These are phyloP conservation scores for Sminthurides bifidus DNA, from an alignment of 1,140 invertebrate genomes.

Conservation along the genomic window DNA sequence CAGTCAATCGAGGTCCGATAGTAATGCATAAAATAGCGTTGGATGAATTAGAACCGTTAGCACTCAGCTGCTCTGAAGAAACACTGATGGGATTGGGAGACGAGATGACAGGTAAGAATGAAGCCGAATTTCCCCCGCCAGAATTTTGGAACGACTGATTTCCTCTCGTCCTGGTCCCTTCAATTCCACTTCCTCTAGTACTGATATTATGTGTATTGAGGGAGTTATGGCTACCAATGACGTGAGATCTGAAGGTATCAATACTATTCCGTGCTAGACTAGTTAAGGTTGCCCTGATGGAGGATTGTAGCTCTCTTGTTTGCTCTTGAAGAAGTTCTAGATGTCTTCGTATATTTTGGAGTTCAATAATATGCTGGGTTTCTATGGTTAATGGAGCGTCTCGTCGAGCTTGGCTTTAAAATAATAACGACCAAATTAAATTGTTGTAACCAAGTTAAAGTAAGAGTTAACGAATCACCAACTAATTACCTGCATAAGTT, in stretches of 20 bases:
- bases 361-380: conserved; percentile 27
- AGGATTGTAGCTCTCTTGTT: conserved; percentile 27
- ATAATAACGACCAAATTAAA: neutral
- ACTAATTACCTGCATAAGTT: conserved; percentile 28
- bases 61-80: neutral
- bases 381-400: conserved; percentile 26
- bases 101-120: neutral
- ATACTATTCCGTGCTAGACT: conserved; percentile 23
- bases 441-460: neutral
- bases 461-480: neutral
- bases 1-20: conserved; percentile 7
- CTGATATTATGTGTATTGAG: conserved; percentile 2
- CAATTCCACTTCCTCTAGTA: neutral
- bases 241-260: conserved; percentile 12
- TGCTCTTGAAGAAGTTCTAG: conserved; percentile 31
- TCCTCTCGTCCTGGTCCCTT: neutral
- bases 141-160: neutral
- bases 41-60: neutral
- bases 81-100: neutral
- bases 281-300: conserved; percentile 26
- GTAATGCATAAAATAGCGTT: conserved; percentile 11
- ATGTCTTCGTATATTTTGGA: conserved; percentile 27
- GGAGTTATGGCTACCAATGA: conserved; percentile 7
- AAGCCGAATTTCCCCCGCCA: no score
- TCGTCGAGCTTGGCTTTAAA: conserved; percentile 25